Evolutionary conservation across 2,797 vertebrate genomes (phyloP).

Genomic region (Propithecus deckenii): DNA sequence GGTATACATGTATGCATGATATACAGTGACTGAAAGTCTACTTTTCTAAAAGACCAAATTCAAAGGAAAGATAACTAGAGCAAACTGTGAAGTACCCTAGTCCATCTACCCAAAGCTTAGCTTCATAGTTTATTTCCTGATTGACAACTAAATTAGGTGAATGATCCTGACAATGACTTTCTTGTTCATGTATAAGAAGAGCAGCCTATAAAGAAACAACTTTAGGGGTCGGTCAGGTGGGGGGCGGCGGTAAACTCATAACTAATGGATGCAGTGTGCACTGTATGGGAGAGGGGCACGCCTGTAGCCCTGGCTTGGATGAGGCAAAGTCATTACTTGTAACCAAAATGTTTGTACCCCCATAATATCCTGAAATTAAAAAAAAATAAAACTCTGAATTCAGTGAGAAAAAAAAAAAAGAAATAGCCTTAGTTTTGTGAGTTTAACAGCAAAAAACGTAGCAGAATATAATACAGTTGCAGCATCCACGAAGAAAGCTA

Average conservation of each 20-base stretch:
- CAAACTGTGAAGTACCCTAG: not conserved
- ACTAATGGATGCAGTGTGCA: too few species aligned
- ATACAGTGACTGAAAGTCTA: not conserved
- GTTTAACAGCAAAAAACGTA: slow-evolving; percentile 12
- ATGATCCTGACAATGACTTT: not conserved
- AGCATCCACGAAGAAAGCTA: not conserved
- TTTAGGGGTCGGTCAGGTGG: not conserved
- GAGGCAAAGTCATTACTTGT: too few species aligned
- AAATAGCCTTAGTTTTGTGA: not conserved
- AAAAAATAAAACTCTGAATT: too few species aligned
- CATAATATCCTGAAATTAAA: too few species aligned
- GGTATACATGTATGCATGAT: not conserved
- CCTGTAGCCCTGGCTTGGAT: too few species aligned
- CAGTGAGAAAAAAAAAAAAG: not conserved
- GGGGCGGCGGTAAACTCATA: too few species aligned
- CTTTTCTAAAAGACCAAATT: not conserved
- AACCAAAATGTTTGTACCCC: too few species aligned
- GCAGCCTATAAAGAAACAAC: not conserved
- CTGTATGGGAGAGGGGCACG: too few species aligned
- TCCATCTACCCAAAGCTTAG: not conserved
- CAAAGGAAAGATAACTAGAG: not conserved
- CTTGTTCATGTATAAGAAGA: not conserved
- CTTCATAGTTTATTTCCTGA: not conserved
- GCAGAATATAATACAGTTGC: not conserved
- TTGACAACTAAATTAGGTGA: not conserved